A percentile compares a stretch with the other conserved stretches of the same genome.
These are phyloP conservation scores for Thereuonema tuberculata DNA, from an alignment of 1,140 invertebrate species.

Conservation along the genomic window DNA sequence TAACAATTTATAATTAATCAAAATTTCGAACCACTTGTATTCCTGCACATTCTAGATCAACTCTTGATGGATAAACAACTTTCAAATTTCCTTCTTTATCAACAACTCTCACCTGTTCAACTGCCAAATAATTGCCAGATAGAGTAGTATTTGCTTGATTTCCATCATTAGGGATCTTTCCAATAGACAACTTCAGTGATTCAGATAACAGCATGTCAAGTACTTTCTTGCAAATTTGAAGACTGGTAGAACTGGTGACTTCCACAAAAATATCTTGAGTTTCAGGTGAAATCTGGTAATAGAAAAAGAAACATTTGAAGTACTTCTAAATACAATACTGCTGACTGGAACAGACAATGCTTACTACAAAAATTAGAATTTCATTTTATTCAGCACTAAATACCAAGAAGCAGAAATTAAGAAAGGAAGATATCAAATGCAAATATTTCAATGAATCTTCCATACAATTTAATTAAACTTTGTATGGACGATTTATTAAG, in stretches of 20 bases:
- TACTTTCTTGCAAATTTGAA: conserved; percentile 50
- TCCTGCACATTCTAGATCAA: conserved; percentile 38
- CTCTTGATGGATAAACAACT: conserved; percentile 58
- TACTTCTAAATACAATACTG: too few relatives aligned
- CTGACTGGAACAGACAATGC: too few relatives aligned
- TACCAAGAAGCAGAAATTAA: too few relatives aligned
- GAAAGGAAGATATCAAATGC: too few relatives aligned
- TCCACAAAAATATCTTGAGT: conserved; percentile 58
- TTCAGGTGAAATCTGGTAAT: conserved; percentile 33
- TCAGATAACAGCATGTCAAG: conserved; percentile 50
- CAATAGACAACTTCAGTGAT: conserved; percentile 37
- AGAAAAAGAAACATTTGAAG: too few relatives aligned
- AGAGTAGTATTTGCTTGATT: conserved; percentile 10
- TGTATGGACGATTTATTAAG: too few relatives aligned
- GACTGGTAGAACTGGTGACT: conserved; percentile 53
- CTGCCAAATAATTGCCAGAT: conserved; percentile 12
- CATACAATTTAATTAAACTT: too few relatives aligned
- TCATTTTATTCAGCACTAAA: too few relatives aligned
- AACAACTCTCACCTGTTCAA: conserved; percentile 54
- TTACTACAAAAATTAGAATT: too few relatives aligned
- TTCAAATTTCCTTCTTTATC: conserved; percentile 52
- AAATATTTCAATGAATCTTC: too few relatives aligned
- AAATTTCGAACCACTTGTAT: background rate
- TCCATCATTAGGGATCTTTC: conserved; percentile 23
- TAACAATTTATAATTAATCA: too few relatives aligned